Evolutionary conservation across 2,113 vertebrate genomes (phyloP).

Genomic region (Pygoscelis antarcticus): DNA sequence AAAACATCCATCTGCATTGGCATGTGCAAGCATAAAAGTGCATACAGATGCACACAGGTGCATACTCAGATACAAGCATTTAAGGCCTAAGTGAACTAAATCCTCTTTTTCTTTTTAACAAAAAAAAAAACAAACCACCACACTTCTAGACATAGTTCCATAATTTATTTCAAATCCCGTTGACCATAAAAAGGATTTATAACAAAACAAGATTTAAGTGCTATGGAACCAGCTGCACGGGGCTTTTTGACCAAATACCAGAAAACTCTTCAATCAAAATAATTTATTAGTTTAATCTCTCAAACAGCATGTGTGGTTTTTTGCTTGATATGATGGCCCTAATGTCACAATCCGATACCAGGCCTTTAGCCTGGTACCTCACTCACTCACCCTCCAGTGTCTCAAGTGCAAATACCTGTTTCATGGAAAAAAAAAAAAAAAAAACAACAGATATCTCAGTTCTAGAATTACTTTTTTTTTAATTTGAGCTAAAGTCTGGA

Average conservation of each 20-base stretch:
- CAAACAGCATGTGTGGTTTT: neutral
- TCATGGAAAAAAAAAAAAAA: neutral
- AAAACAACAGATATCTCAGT: rapidly evolving
- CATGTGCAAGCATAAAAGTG: neutral
- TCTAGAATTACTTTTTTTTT: neutral
- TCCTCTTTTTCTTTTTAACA: rapidly evolving
- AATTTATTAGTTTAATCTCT: neutral
- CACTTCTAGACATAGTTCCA: neutral
- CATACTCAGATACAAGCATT: neutral
- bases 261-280: neutral
- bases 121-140: neutral
- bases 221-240: neutral
- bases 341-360: neutral
- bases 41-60: neutral
- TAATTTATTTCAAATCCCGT: neutral
- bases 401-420: neutral
- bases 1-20: neutral
- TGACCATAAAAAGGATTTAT: neutral
- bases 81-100: neutral
- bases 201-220: neutral
- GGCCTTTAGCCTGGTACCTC: neutral
- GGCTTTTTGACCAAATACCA: neutral
- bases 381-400: too few relatives aligned
- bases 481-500: neutral
- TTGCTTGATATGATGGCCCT: neutral